Evolutionary conservation across 1,140 invertebrate species (phyloP).

Genomic region (Philaenus spumarius): DNA sequence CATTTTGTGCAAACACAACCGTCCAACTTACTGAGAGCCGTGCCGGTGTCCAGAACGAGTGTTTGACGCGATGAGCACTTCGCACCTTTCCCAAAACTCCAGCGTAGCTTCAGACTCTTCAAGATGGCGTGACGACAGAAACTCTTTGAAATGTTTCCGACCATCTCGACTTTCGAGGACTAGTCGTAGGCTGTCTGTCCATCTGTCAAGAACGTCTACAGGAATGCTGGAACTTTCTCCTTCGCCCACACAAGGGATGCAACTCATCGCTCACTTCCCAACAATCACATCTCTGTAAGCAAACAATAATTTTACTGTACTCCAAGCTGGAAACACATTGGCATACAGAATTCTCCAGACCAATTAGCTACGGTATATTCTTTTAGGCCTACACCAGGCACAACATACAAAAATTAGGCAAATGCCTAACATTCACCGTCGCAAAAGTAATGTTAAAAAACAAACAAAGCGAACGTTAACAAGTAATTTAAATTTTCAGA

Average conservation of each 20-base stretch:
- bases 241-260: conserved; percentile 15
- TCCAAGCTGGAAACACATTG: no score
- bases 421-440: no score
- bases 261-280: conserved; percentile 6
- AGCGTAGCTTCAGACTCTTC: conserved; percentile 14
- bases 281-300: no score
- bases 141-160: conserved; percentile 14
- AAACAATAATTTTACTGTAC: no score
- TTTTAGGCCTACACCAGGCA: no score
- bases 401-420: no score
- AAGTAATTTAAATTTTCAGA: no score
- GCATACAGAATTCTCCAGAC: no score
- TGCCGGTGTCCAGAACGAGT: background rate
- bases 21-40: background rate
- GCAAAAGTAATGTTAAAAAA: no score
- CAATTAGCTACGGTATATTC: no score
- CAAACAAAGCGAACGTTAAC: no score
- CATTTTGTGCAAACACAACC: no score
- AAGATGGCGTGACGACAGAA: conserved; percentile 10
- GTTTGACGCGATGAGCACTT: background rate
- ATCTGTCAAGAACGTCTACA: conserved; percentile 17
- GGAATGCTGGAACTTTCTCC: conserved; percentile 15
- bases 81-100: conserved; percentile 19
- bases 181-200: conserved; percentile 18
- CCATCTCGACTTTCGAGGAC: conserved; percentile 16